These are phyloP conservation scores for Toxotes jaculatrix DNA, from an alignment of 2,113 vertebrate genomes.

Conservation along the genomic window DNA sequence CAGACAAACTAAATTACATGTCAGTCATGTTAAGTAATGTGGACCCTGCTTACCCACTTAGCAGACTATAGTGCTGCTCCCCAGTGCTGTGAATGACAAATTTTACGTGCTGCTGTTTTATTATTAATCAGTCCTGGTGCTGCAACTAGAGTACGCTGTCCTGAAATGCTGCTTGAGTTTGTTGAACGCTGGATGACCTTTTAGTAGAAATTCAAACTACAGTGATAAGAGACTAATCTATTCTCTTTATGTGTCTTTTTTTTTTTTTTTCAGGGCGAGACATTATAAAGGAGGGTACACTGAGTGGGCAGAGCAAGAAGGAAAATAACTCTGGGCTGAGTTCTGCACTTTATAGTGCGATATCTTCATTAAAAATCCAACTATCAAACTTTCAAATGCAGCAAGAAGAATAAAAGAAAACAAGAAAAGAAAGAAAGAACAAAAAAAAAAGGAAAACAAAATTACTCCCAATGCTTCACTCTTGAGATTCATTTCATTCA, in stretches of 20 bases:
- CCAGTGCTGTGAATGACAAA: background rate
- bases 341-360: background rate
- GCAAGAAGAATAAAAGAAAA: too few relatives aligned
- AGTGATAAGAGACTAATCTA: background rate
- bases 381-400: too few relatives aligned
- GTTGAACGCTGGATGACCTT: constrained; percentile 9
- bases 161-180: background rate
- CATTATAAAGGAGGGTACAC: constrained; percentile 81
- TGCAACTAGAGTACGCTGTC: background rate
- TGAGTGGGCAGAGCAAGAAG: constrained; percentile 75
- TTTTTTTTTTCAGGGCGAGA: constrained; percentile 68
- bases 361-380: background rate
- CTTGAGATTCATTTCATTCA: too few relatives aligned
- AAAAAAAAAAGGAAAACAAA: too few relatives aligned
- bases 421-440: too few relatives aligned
- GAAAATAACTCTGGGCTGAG: constrained; percentile 37
- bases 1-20: too few relatives aligned
- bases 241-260: constrained; percentile 17
- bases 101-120: background rate
- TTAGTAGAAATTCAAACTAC: constrained; percentile 2
- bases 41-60: background rate
- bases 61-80: background rate
- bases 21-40: background rate
- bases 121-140: constrained; percentile 1
- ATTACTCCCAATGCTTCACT: too few relatives aligned